Base-by-base conservation (phyloP, 1,140 invertebrate species). In the Musca vetustissima region DNA sequence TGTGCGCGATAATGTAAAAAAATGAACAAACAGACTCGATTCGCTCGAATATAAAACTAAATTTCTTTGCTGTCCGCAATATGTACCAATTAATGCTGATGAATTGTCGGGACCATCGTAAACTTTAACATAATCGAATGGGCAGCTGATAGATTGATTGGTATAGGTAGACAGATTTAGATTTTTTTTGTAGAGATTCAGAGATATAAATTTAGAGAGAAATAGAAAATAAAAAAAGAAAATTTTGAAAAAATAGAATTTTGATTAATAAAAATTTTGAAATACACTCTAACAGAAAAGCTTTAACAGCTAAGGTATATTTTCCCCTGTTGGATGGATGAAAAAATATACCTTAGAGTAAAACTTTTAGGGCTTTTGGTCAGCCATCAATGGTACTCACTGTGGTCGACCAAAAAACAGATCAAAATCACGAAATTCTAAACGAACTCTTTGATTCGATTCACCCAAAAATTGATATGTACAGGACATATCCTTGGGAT, bases 361-460 rank as follows among this genome's bases (percentile, higher is more conserved):
- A 43, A 61, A 28, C 57, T 61, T 1, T 21, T 55, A 24, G 25
- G 17, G 55, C 28, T 28, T 28, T 43, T 1, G 36, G 22, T 17
- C 61, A 69, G 68, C 68, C 43, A 65, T 69, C 32, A 69, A 64
- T 65, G 74, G 71, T 83, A 92, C 93, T 94, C 86, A 99, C 97
- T 99, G 98, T 77, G 96, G 91, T 74, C 97, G 98, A 73, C 98
- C 98, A 85, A 95, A 98, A 86, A 98, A 98, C 66, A 99, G 89
- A 85, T 98, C 97, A 85, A 99, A 99, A 85, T 99, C 98, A 75
- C 95, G 88, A 86, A 99, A 99, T 85, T 96, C 95, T 71, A 99
- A 87, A 70, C 95, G 90, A 73, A 99, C 93, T 76, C 98, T 87
- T 85, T 99, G 94, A 66, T 92, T 91, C 24, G 88, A 87, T 75